Conservation (phyloP, 2,888 invertebrate genomes). For the Hedychridium roseum region DNA sequence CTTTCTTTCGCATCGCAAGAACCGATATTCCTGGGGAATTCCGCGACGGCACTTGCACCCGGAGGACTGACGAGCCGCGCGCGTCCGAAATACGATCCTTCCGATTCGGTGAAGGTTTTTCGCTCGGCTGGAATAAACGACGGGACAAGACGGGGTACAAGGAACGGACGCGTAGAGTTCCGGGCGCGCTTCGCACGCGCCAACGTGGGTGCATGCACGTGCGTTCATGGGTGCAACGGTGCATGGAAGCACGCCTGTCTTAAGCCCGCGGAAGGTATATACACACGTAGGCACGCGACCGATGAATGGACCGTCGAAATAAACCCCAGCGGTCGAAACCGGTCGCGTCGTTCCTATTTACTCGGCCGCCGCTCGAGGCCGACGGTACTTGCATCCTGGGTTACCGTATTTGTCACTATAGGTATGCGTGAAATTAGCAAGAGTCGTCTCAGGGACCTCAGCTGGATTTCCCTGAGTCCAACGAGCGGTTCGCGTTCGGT, state of each 20-base stretch:
- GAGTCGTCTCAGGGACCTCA: too few relatives aligned
- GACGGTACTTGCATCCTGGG: too few relatives aligned
- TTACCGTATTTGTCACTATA: too few relatives aligned
- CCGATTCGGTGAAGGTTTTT: slow-evolving; percentile 12
- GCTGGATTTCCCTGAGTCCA: too few relatives aligned
- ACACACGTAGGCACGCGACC: too few relatives aligned
- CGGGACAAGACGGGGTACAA: neutral
- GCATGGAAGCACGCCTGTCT: too few relatives aligned
- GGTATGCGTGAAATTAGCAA: too few relatives aligned
- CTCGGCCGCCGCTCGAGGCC: too few relatives aligned
- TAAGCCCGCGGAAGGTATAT: too few relatives aligned
- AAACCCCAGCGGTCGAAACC: slow-evolving; percentile 1
- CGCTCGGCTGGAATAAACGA: neutral
- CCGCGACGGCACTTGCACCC: neutral
- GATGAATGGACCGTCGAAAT: slow-evolving; percentile 20
- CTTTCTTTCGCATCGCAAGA: too few relatives aligned
- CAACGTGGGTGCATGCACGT: slow-evolving; percentile 7
- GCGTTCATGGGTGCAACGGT: neutral
- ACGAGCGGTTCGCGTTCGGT: too few relatives aligned
- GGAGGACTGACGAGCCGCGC: slow-evolving; percentile 4
- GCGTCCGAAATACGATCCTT: slow-evolving; percentile 27
- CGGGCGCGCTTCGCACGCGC: slow-evolving; percentile 9
- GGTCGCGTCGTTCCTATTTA: slow-evolving; percentile 3
- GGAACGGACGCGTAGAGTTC: slow-evolving; percentile 13
- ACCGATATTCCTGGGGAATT: too few relatives aligned